phyloP scores from a whole-genome alignment of 2,113 vertebrate species.

The Andinoacara biseriatus region DNA sequence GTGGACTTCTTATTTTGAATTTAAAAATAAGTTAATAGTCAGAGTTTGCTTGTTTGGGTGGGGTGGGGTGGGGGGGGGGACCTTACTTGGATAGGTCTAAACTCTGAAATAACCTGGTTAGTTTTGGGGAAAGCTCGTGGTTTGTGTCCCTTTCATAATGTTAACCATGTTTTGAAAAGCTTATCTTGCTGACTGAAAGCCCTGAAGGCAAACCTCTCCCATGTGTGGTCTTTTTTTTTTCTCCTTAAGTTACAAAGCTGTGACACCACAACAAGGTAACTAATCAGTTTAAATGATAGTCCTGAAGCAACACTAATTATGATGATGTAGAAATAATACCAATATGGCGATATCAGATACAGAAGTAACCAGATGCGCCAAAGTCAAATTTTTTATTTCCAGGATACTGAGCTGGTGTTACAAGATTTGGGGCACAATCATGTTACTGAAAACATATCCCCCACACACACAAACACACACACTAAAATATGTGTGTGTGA shows the following conservation, averaged over 20 bases:
- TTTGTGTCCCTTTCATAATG: background rate
- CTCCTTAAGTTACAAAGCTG: background rate
- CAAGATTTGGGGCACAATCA: too few relatives aligned
- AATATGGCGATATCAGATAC: background rate
- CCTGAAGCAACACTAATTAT: background rate
- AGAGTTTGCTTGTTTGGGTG: too few relatives aligned
- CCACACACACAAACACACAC: too few relatives aligned
- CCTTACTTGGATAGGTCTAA: background rate
- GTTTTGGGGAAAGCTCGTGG: background rate
- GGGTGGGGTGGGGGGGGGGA: too few relatives aligned
- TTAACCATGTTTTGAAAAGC: background rate
- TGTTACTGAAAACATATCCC: too few relatives aligned
- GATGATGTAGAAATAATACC: background rate
- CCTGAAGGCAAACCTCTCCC: background rate
- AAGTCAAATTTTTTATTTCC: too few relatives aligned
- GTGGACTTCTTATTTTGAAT: too few relatives aligned
- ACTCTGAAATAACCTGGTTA: background rate
- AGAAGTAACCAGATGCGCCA: background rate
- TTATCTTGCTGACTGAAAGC: conserved; percentile 1
- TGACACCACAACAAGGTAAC: background rate
- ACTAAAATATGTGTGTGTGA: too few relatives aligned
- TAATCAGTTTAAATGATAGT: background rate
- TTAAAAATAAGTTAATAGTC: too few relatives aligned
- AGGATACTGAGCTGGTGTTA: background rate
- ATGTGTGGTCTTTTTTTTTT: background rate